Conservation (phyloP, 2,113 vertebrate species). For the Steatornis caripensis region DNA sequence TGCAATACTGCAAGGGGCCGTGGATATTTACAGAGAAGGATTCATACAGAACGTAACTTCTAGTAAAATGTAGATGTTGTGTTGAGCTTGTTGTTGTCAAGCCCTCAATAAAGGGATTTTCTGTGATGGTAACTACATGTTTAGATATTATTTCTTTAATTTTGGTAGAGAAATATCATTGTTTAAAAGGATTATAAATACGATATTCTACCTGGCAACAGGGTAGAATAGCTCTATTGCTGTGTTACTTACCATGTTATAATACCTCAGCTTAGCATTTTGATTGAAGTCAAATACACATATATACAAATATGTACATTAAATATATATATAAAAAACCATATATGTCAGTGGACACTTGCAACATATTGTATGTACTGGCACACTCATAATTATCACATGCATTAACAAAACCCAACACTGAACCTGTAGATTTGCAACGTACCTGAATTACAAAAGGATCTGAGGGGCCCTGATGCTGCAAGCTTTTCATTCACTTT, state of each 20-base stretch:
- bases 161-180: not conserved
- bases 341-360: not conserved
- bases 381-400: not conserved
- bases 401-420: not conserved
- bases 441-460: not conserved
- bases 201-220: not conserved
- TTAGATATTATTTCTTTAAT: not conserved
- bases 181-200: not conserved
- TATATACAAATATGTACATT: not conserved
- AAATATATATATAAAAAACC: not conserved
- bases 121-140: not conserved
- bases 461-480: not conserved
- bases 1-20: not conserved
- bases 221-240: not conserved
- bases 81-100: not conserved
- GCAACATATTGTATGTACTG: not conserved
- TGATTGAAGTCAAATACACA: not conserved
- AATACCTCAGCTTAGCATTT: not conserved
- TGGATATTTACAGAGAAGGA: not conserved
- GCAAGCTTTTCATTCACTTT: not conserved
- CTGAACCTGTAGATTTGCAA: not conserved
- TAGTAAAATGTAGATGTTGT: not conserved
- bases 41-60: not conserved
- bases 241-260: not conserved
- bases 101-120: not conserved